Base-by-base conservation (phyloP, 2,113 vertebrate species). In the Chamaetylas fuelleborni region DNA sequence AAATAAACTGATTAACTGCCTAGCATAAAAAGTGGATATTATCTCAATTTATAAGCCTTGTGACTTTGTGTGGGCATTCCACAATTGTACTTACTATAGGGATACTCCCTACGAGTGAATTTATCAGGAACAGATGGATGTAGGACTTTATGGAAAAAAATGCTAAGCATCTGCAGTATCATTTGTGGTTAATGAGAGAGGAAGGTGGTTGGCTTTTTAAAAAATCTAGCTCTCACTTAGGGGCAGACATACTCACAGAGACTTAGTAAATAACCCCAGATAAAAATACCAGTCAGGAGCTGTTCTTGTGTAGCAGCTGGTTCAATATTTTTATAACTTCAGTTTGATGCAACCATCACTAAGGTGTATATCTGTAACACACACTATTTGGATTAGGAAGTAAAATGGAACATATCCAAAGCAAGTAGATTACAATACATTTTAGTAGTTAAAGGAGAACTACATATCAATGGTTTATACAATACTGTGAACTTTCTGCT, bases 401-500 rank as follows among this genome's bases (percentile, higher is more conserved):
- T 67, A 48, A 82, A 92, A 88, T 47, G 26, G 84, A 81, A 70
- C 19, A 43, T 38, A 54, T 29, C 19, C 38, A 7, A 50, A 87
- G 25, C 45, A 71, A 81, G 47, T 73, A 90, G 69, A 34, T 62
- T 58, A 54, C 54, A 81, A 43, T 40, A 34, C n/a, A 50, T 50
- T 67, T 69, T 71, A 56, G 48, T 28, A 79, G 53, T 78, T 90
- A 81, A 89, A 92, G 57, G 36, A 53, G n/a, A 88, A 38, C 47
- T 47, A 12, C 40, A 80, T 65, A 53, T 23, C 36, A 72, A 2
- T 91, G 67, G 61, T 77, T 94, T 94, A 45, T 95, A 81, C 72
- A 93, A 76, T 85, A 53, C 66, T 65, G 80, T 80, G 91, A 95
- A 82, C 36, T 82, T 96, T 93, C 73, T 94, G 70, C 81, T 92